Conservation (phyloP, 1,140 invertebrate genomes). For the Tyrophagus putrescentiae region DNA sequence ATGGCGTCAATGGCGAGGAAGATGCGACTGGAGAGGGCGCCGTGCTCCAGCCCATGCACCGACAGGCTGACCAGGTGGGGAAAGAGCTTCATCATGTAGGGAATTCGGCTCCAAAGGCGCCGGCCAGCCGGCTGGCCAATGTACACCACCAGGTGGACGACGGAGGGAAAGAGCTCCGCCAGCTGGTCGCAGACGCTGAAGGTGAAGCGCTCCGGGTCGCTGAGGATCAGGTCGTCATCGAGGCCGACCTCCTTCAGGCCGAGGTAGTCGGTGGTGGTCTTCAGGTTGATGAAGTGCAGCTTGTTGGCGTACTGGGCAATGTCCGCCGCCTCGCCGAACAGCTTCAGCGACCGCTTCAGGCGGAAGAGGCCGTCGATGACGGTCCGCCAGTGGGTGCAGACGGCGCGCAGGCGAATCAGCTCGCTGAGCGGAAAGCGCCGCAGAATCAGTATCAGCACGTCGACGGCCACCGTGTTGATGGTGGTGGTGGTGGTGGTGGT, state of each 20-base stretch:
- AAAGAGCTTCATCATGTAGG: neutral
- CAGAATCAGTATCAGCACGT: neutral
- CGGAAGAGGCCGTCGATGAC: neutral
- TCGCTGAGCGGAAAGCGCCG: neutral
- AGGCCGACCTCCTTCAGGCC: neutral
- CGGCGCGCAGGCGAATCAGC: neutral
- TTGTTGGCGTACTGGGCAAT: neutral
- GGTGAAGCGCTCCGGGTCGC: neutral
- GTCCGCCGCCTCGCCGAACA: neutral
- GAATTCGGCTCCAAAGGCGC: neutral
- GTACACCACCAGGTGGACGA: neutral
- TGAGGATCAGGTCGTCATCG: neutral
- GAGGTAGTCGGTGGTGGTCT: neutral
- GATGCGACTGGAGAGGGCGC: neutral
- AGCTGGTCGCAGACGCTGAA: neutral
- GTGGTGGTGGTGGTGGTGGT: neutral
- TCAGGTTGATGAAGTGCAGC: neutral
- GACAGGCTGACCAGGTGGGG: neutral
- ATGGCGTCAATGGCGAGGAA: neutral
- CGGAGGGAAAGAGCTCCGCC: neutral
- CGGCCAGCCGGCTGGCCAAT: neutral
- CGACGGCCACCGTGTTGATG: neutral
- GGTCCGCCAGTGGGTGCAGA: neutral
- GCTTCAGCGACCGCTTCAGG: slow-evolving; percentile 5
- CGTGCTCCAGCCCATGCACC: neutral